Percentiles rank a stretch among this genome's conserved stretches.
These are phyloP conservation scores for Exaiptasia diaphana DNA, from an alignment of 64 coral and sea anemone genomes.

Conservation along the genomic window DNA sequence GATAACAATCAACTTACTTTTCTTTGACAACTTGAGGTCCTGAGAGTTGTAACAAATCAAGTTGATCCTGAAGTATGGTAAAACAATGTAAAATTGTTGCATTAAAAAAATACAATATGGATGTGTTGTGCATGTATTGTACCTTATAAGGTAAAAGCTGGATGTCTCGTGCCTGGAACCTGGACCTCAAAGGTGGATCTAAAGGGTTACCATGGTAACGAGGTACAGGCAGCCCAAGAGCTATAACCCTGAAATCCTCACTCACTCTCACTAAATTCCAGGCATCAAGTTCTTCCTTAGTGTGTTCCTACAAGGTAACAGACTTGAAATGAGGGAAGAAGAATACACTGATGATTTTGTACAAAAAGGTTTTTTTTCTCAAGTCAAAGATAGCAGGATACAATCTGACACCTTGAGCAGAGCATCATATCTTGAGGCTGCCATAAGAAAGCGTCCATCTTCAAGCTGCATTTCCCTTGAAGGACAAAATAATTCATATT, in stretches of 20 bases:
- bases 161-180: conserved; percentile 94
- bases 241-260: conserved; percentile 94
- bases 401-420: conserved; percentile 71
- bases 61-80: conserved; percentile 33
- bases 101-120: too few species aligned
- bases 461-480: conserved; percentile 97
- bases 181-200: conserved; percentile 89
- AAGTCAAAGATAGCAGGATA: too few species aligned
- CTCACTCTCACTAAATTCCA: conserved; percentile 90
- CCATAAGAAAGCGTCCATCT: conserved; percentile 95
- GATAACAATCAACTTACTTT: too few species aligned
- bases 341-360: not conserved
- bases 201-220: conserved; percentile 95
- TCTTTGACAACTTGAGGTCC: conserved; percentile 20
- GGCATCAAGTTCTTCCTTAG: conserved; percentile 77
- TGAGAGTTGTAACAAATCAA: not conserved
- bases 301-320: conserved; percentile 75
- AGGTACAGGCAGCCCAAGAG: conserved; percentile 92
- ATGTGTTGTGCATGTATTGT: too few species aligned
- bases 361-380: too few species aligned
- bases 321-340: not conserved
- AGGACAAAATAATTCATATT: not conserved
- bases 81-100: not conserved
- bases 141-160: conserved; percentile 90
- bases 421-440: conserved; percentile 89